A percentile compares a stretch with the other conserved stretches of the same genome.
Evolutionary conservation across 2,888 invertebrate species (phyloP).

Genomic region (Lasioglossum figueresi): DNA sequence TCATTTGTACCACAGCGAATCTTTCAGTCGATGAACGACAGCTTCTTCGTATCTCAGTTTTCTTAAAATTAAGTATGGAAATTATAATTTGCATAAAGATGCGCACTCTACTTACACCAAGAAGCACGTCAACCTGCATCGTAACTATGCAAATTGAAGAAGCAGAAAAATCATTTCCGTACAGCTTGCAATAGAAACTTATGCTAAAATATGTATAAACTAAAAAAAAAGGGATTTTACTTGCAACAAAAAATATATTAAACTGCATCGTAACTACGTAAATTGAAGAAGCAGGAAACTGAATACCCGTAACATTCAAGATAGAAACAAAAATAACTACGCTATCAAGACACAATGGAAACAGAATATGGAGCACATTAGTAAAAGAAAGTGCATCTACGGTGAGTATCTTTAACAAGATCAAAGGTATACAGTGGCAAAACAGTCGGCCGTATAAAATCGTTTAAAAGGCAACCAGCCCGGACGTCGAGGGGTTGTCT

Average conservation of each 20-base stretch:
- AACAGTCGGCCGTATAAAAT: conserved; percentile 44
- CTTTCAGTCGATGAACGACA: too few relatives aligned
- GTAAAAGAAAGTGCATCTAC: neutral
- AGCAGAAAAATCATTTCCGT: neutral
- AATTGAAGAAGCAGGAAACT: neutral
- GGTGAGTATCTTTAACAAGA: conserved; percentile 15
- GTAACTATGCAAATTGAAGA: neutral
- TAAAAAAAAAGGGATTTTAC: neutral
- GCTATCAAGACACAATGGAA: neutral
- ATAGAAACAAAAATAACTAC: neutral
- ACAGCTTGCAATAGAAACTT: too few relatives aligned
- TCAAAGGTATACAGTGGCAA: neutral
- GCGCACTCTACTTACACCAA: neutral
- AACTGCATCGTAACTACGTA: neutral
- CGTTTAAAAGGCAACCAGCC: conserved; percentile 52
- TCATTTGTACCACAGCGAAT: too few relatives aligned
- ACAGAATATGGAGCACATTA: neutral
- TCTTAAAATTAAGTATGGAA: too few relatives aligned
- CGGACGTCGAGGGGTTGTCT: conserved; percentile 62
- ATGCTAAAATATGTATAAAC: neutral
- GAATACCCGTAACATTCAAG: neutral
- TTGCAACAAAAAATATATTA: neutral
- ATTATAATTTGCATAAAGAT: too few relatives aligned
- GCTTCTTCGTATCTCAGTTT: too few relatives aligned
- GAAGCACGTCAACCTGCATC: neutral